A percentile compares a stretch with the other conserved stretches of the same genome.
phyloP scores from a whole-genome alignment of 1,140 invertebrate genomes.

The Macrostomum lignano region DNA sequence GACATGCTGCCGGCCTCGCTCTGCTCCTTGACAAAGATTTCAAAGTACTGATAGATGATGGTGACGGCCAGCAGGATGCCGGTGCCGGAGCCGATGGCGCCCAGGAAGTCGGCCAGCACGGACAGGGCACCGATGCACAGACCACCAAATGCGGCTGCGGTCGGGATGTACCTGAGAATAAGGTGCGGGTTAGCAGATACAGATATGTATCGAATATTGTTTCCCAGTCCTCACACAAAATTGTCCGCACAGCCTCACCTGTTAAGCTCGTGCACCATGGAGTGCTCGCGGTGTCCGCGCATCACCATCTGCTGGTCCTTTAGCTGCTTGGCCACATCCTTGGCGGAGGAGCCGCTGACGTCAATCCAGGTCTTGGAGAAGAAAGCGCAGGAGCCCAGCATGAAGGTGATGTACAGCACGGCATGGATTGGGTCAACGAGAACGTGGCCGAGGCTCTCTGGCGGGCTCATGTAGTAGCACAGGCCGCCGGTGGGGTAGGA shows the following conservation, averaged over 20 bases:
- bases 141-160: conserved; percentile 88
- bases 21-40: conserved; percentile 99
- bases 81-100: conserved; percentile 89
- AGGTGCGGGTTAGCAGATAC: too few species aligned
- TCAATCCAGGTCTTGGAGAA: conserved; percentile 99
- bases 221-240: too few species aligned
- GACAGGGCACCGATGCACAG: conserved; percentile 92
- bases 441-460: conserved; percentile 78
- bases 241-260: too few species aligned
- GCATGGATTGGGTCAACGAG: conserved; percentile 84
- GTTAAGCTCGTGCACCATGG: conserved; percentile 96
- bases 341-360: conserved; percentile 90
- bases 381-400: conserved; percentile 97
- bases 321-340: conserved; percentile 95
- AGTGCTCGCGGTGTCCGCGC: conserved; percentile 89
- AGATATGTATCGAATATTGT: too few species aligned
- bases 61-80: conserved; percentile 94
- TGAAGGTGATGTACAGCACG: conserved; percentile 83
- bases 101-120: conserved; percentile 79
- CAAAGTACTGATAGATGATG: conserved; percentile 99
- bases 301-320: conserved; percentile 99
- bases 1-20: conserved; percentile 84
- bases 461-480: conserved; percentile 93
- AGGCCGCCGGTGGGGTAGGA: conserved; percentile 75
- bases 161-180: conserved; percentile 99